phyloP scores from a whole-genome alignment of 2,113 vertebrate genomes.

The Phoxinus phoxinus region DNA sequence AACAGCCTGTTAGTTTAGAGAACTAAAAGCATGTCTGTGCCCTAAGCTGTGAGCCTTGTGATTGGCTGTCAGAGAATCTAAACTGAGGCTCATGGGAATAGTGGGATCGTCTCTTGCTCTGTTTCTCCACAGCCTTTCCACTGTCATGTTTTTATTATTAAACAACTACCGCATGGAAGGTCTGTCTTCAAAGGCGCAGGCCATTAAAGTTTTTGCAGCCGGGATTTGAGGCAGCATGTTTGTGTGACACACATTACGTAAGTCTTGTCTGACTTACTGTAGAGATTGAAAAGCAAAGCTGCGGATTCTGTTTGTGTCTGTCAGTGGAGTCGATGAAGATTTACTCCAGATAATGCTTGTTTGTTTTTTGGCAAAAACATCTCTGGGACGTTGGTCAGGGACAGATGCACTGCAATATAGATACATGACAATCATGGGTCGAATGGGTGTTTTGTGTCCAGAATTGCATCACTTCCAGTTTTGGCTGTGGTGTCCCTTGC shows the following conservation, averaged over 20 bases:
- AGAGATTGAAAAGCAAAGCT: conserved; percentile 35
- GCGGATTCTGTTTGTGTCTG: conserved; percentile 33
- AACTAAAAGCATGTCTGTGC: conserved; percentile 18
- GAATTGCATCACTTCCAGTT: conserved; percentile 20
- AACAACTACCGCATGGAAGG: conserved; percentile 54
- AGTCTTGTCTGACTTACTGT: conserved; percentile 22
- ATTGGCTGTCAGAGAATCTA: conserved; percentile 43
- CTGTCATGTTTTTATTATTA: conserved; percentile 60
- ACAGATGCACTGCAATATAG: background rate
- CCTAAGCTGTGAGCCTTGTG: conserved; percentile 34
- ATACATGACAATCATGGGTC: background rate
- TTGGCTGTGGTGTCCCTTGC: background rate
- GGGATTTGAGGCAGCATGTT: conserved; percentile 47
- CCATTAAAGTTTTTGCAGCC: conserved; percentile 54
- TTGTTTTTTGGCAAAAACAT: background rate
- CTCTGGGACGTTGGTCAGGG: background rate
- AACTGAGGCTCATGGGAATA: conserved; percentile 38
- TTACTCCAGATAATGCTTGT: background rate
- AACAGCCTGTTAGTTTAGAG: conserved; percentile 10
- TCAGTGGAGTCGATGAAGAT: background rate
- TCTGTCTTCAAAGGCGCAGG: conserved; percentile 56
- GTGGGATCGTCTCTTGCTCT: conserved; percentile 19
- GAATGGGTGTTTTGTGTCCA: conserved; percentile 1
- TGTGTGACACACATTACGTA: conserved; percentile 39
- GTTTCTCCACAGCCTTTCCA: conserved; percentile 44